Percentiles rank a stretch among this genome's conserved stretches.
These are phyloP conservation scores for Meiosimyza platycephala DNA, from an alignment of 2,888 invertebrate genomes.

Conservation along the genomic window DNA sequence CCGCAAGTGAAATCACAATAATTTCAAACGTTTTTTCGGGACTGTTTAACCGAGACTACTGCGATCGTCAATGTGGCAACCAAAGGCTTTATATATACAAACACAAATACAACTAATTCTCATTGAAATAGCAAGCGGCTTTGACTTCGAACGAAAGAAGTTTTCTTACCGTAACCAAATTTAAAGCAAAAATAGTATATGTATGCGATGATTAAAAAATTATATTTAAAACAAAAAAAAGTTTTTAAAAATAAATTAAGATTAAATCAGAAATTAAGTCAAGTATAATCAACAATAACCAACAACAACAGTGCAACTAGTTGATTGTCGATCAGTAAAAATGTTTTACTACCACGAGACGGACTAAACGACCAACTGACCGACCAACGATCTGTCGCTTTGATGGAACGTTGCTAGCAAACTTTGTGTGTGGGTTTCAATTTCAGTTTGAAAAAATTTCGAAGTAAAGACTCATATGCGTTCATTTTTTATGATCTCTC, in stretches of 20 bases:
- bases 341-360: too few relatives aligned
- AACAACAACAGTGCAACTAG: background rate
- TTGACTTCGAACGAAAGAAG: slow-evolving; percentile 34
- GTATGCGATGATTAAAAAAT: background rate
- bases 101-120: slow-evolving; percentile 41
- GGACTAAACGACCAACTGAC: background rate
- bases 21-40: slow-evolving; percentile 30
- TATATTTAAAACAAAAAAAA: background rate
- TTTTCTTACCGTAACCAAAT: slow-evolving; percentile 36
- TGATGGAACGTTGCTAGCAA: background rate
- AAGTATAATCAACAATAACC: background rate
- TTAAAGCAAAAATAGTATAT: slow-evolving; percentile 1
- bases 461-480: background rate
- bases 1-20: slow-evolving; percentile 12
- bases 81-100: slow-evolving; percentile 45
- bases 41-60: slow-evolving; percentile 40
- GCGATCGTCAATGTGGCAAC: slow-evolving; percentile 39
- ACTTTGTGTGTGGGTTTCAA: background rate
- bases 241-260: slow-evolving; percentile 1
- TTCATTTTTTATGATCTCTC: too few relatives aligned
- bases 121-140: slow-evolving; percentile 18
- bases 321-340: slow-evolving; percentile 32
- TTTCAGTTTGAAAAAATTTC: too few relatives aligned
- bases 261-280: slow-evolving; percentile 10
- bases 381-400: background rate